Base-by-base conservation (phyloP, 2,113 vertebrate genomes). In the Trogon melanurus region DNA sequence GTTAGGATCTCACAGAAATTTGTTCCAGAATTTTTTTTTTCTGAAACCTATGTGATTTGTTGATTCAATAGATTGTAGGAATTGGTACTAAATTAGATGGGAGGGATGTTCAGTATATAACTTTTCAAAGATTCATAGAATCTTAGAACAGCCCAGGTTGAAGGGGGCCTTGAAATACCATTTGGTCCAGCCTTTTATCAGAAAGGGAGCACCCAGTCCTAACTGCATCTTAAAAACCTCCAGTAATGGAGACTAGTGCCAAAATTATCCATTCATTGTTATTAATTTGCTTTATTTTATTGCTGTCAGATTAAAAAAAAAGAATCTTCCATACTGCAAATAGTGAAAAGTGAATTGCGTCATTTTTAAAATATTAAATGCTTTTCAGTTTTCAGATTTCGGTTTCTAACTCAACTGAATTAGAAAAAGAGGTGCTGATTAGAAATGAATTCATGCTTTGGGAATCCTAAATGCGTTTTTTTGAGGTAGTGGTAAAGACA, bases 181-280 rank as follows among this genome's bases (percentile, higher is more conserved):
- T 53, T 32, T 54, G 9, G 13, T 66, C 29, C 16, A 66, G 2
- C 56, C n/a, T 53, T 57, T 56, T 3, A 1, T 69, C 2, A 0
- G 0, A 79, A 69, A 41, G 20, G 47, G 45, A 84, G 6, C 18
- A 23, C 10, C 25, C 61, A 80, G 34, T 50, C 36, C 41, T 36
- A 74, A 3, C 22, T 38, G 29, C 30, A 25, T 36, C 30, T 67
- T 81, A 30, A 53, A 85, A 73, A 53, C 17, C 47, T 78, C 32
- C 23, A 74, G 14, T 27, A 78, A 8, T 20, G 45, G 80, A 69
- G 34, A 53, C 18, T 29, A 70, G 32, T 81, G 44, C 23, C 17
- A 74, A 94, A 81, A 13, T 12, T 15, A 1, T 5, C 0, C 61
- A 84, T 34, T 38, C 76, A 47, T 70, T 58, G 22, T 62, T 81